Evolutionary conservation across 2,113 vertebrate species (phyloP), one percentile per base, ranked within the genome.

Genomic region (Forbesichthys papilliferus): DNA sequence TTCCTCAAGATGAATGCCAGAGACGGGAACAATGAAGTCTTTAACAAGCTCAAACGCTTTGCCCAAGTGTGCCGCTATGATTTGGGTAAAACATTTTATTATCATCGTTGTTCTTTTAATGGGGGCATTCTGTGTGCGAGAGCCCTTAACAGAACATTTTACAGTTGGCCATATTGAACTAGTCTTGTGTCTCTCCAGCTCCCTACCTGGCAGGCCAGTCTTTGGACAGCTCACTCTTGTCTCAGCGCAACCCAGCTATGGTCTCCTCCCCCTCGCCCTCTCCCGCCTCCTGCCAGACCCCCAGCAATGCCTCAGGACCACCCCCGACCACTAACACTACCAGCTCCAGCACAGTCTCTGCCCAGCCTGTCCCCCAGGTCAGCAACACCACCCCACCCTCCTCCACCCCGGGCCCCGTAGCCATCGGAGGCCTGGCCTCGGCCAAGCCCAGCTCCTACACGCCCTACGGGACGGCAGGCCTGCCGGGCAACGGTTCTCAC

Each of bases 1-100:
- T 99, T 99, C 92, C 94, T 96, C 59, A 96, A 97, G 84, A 27
- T 27, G 27, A 27, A 27, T 27, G 92, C 94, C 68, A 88, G 94
- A 79, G 94, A 94, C 71, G 75, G 94, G 91, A 95, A 94, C 94
- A 94, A 76, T 11, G 97, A 99, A 71, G 93, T 96, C 0, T 98
- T 97, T 91, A 93, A 94, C 84, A 97, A 96, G 87, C 95, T 99
- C 82, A 97, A 97, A 87, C 93, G 98, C 63, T 99, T 98, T 54
- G 97, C 97, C 81, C 96, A 99, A 97, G 96, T 98, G 78, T 99
- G 96, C 93, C 95, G 94, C 93, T 96, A 98, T 1, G 95, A 98
- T 82, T 92, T 99, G 59, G 97, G 97, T 99, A 94, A 27, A 27
- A 27, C 27, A 27, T 27, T 27, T 27, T 2, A 27, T 27, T 2